Conservation (phyloP, 2,113 vertebrate genomes). For the Calyptomena viridis region DNA sequence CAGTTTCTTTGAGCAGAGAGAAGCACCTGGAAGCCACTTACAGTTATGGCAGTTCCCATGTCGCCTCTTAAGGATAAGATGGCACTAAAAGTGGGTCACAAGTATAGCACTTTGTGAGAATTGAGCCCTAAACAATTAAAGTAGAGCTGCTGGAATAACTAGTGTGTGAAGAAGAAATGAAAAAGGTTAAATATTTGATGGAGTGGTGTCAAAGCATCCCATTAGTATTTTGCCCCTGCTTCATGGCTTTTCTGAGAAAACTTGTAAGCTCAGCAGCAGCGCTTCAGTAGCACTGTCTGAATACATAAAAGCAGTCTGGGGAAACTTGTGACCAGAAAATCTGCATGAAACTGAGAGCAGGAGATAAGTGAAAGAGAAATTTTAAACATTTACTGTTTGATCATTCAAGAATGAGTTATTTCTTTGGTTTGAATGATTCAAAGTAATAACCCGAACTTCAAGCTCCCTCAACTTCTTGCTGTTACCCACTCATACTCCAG, state of each 20-base stretch:
- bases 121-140: constrained; percentile 48
- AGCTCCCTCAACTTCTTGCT: neutral
- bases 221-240: constrained; percentile 33
- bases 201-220: constrained; percentile 40
- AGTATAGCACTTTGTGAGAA: neutral
- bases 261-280: constrained; percentile 35
- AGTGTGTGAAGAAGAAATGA: constrained; percentile 34
- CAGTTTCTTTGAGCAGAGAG: neutral
- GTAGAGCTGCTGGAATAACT: neutral
- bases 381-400: neutral
- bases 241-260: constrained; percentile 34
- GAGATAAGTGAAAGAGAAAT: neutral
- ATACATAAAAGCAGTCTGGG: neutral
- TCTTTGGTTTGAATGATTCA: neutral
- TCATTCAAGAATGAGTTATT: neutral
- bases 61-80: neutral
- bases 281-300: neutral
- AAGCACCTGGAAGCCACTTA: neutral
- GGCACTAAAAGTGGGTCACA: constrained; percentile 33
- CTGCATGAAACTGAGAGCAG: neutral
- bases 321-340: constrained; percentile 7
- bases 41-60: neutral
- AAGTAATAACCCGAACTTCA: neutral
- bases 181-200: constrained; percentile 61
- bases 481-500: neutral